A percentile compares a stretch with the other conserved stretches of the same genome.
phyloP scores from a whole-genome alignment of 2,888 invertebrate species.

The Diadromus collaris region DNA sequence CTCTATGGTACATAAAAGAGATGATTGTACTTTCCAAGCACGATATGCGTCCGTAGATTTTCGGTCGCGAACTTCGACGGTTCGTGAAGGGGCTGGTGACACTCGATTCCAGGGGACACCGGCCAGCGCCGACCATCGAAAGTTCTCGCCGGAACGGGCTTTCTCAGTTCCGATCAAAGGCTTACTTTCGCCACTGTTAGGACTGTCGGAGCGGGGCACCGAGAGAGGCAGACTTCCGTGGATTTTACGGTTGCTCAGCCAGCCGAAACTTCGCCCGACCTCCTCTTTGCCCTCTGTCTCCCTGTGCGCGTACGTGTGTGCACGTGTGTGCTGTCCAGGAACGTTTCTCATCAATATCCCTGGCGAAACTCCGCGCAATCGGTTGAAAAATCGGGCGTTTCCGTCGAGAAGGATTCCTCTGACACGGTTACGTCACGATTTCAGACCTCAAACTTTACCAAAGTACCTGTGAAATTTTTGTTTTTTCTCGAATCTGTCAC shows the following conservation, averaged over 20 bases:
- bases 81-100: constrained; percentile 52
- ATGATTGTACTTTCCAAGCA: constrained; percentile 45
- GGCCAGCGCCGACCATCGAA: constrained; percentile 42
- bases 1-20: neutral
- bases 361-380: neutral
- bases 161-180: constrained; percentile 57
- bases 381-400: constrained; percentile 3
- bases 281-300: constrained; percentile 1
- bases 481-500: neutral
- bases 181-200: constrained; percentile 54
- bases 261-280: constrained; percentile 34
- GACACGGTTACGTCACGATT: neutral
- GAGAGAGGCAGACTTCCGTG: constrained; percentile 32
- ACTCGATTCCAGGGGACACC: constrained; percentile 47
- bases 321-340: neutral
- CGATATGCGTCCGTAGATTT: constrained; percentile 49
- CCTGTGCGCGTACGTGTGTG: neutral
- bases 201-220: constrained; percentile 32
- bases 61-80: constrained; percentile 45
- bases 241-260: constrained; percentile 52
- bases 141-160: constrained; percentile 49
- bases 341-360: constrained; percentile 20
- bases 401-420: neutral
- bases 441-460: neutral
- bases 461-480: neutral